Base-by-base conservation (phyloP, 2,797 vertebrate species). In the Cirrhinus mrigala region DNA sequence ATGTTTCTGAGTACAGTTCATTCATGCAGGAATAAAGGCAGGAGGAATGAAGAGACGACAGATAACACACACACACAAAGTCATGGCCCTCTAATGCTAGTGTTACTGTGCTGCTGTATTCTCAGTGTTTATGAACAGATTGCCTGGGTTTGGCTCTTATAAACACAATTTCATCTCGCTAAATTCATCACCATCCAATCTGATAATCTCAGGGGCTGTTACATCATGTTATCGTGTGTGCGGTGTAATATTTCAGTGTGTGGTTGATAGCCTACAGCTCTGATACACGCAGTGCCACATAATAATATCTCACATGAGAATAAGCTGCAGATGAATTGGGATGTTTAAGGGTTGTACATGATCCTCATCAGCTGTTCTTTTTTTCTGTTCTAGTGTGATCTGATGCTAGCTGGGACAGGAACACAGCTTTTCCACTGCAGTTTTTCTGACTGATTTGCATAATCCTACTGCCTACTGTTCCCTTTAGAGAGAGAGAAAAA, bases 381-480 rank as follows among this genome's bases (percentile, higher is more conserved):
- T 73, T 66, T 64, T 69, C 48, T 87, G 48, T 79, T 40, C 18
- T 12, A 48, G 46, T 79, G 48, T 79, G 87, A 83, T 75, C 70
- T 73, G 76, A 82, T 52, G 77, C 62, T 86, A 69, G 62, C 56
- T 78, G 85, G 77, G 71, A 50, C 70, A 81, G 77, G 58, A 74
- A 52, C 48, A 56, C 78, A 68, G 87, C 64, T 80, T 71, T 83
- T 71, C 50, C 81, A 66, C 82, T 87, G 69, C 81, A 81, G 82
- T 84, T 80, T 86, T 87, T 83, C 60, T 62, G 77, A 80, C 9
- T 33, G 52, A 84, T 83, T 76, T 84, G 64, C 77, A 62, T 87
- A 87, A 84, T 81, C 70, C 52, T 40, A 60, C 70, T 77, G 82
- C 83, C 79, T 84, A 69, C 84, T 73, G 84, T 85, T 85, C 56